Evolutionary conservation across 1,140 invertebrate species (phyloP), one percentile per base, ranked within the genome.

Genomic region (Pseudomyrmex dendroicus): DNA sequence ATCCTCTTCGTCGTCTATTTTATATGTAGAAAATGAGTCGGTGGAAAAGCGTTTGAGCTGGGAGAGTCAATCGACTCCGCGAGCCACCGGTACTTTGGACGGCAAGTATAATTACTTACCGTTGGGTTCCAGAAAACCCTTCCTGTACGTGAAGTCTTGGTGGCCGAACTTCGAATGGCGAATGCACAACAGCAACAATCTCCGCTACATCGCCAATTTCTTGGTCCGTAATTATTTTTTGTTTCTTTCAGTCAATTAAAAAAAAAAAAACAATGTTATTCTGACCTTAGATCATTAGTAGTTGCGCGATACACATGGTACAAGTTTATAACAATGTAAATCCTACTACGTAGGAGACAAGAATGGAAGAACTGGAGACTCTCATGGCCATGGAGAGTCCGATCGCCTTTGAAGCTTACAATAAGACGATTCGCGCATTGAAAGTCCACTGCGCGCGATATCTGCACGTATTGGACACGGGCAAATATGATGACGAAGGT

Each of bases 121-220:
- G 2, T 67, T 94, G 25, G 92, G 90, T 70, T 91, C 91, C 1
- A 92, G 89, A 46, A 94, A 94, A 84, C 93, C 93, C 8, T 94
- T 92, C 48, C 82, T 94, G 77, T 91, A 92, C 83, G 89, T 94
- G 22, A 94, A 90, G 84, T 94, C 93, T 8, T 91, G 90, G 85
- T 94, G 93, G 94, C 93, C 93, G 1, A 94, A 94, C 77, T 73
- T 92, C 7, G 91, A 94, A 61, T 94, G 93, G 92, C 89, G 94
- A 57, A 91, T 91, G 44, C 78, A 85, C 46, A 94, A 94, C 63
- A 90, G 88, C 46, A 94, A 94, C 78, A 88, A 80, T 74, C 89
- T 94, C 12, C 54, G 59, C 2, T 91, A 83, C 61, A 92, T 94
- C 52, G 91, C 87, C 7, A 74, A 89, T 7, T 92, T 89, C 74